A percentile compares a stretch with the other conserved stretches of the same genome.
phyloP scores from a whole-genome alignment of 2,797 vertebrate species.

The Epinephelus malabaricus region DNA sequence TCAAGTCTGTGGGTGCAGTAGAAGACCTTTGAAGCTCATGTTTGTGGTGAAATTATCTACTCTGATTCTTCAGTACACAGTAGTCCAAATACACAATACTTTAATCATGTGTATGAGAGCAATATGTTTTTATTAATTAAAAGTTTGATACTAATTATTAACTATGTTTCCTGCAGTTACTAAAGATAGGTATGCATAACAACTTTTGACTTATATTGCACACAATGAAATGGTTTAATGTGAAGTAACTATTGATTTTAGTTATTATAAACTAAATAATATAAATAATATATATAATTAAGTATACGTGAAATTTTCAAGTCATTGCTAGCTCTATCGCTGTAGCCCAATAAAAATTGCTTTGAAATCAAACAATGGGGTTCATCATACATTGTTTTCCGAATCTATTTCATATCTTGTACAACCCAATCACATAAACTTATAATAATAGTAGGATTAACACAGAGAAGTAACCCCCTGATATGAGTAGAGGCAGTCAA shows the following conservation, averaged over 20 bases:
- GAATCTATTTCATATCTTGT: not conserved
- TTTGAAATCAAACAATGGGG: not conserved
- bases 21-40: not conserved
- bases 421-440: not conserved
- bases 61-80: not conserved
- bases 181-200: not conserved
- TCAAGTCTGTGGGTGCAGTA: not conserved
- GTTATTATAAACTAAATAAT: not conserved
- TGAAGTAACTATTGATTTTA: not conserved
- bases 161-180: not conserved
- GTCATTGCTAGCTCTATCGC: not conserved
- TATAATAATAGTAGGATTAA: not conserved
- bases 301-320: not conserved
- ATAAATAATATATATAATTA: too few species aligned
- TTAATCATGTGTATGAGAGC: not conserved
- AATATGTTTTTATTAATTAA: not conserved
- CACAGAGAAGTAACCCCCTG: not conserved
- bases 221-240: not conserved
- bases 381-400: not conserved
- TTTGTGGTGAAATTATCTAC: not conserved
- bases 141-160: not conserved
- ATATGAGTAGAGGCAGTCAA: constrained; percentile 6
- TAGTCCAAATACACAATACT: not conserved
- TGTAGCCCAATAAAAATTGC: not conserved
- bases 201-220: not conserved